Percentiles rank a stretch among this genome's conserved stretches.
These are phyloP conservation scores for Tricholauxania praeusta DNA, from an alignment of 2,888 invertebrate species.

Conservation along the genomic window DNA sequence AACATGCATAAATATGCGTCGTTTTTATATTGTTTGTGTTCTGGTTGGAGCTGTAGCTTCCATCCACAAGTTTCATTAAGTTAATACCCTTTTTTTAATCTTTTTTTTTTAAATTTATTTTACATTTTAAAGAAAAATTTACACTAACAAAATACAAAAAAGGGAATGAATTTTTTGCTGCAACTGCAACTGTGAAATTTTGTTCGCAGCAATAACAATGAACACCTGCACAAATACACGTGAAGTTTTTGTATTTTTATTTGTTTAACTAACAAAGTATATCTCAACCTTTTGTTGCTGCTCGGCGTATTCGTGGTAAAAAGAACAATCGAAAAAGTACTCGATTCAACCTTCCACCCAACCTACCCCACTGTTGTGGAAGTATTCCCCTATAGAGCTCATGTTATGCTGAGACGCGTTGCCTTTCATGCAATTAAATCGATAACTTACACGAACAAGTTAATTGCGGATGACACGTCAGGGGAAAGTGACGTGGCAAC, in stretches of 20 bases:
- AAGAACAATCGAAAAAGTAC: neutral
- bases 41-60: too few species aligned
- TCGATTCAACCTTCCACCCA: conserved; percentile 46
- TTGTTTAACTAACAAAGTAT: conserved; percentile 39
- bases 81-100: too few species aligned
- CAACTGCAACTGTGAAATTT: neutral
- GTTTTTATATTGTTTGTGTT: neutral
- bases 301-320: neutral
- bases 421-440: conserved; percentile 55
- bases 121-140: too few species aligned
- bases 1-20: conserved; percentile 9
- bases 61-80: too few species aligned
- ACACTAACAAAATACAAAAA: too few species aligned
- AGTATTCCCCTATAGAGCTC: too few species aligned
- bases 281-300: conserved; percentile 32
- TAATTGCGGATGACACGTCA: conserved; percentile 65
- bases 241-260: neutral
- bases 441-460: conserved; percentile 55
- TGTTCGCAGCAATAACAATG: conserved; percentile 3
- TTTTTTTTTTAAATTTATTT: too few species aligned
- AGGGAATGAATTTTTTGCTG: too few species aligned
- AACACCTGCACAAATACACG: conserved; percentile 15
- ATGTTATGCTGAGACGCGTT: conserved; percentile 26
- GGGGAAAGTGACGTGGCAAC: neutral
- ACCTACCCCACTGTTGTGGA: conserved; percentile 31